Evolutionary conservation across 2,797 vertebrate genomes (phyloP).

Genomic region (Malacoctenus gilli): DNA sequence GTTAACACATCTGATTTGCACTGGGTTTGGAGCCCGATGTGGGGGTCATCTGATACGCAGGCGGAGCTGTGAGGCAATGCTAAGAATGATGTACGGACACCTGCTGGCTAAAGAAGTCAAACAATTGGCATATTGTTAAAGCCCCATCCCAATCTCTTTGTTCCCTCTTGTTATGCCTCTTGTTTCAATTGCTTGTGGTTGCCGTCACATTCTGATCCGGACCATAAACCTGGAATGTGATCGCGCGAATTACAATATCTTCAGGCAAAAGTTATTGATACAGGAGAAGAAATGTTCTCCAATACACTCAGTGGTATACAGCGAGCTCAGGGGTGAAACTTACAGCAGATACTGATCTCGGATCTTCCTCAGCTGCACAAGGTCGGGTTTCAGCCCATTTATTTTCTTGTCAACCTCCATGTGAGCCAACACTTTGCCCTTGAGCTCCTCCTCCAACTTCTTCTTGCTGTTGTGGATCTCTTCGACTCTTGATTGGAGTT

Average conservation of each 20-base stretch:
- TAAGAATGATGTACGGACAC: slow-evolving; percentile 5
- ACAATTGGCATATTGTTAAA: neutral
- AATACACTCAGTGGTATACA: neutral
- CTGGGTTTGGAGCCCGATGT: neutral
- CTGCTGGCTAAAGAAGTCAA: neutral
- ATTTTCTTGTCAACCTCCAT: slow-evolving; percentile 91
- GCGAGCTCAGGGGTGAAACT: slow-evolving; percentile 43
- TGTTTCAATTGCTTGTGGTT: no score
- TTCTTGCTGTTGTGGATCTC: slow-evolving; percentile 93
- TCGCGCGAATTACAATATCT: no score
- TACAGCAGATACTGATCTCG: slow-evolving; percentile 93
- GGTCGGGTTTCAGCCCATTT: slow-evolving; percentile 90
- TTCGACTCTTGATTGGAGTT: slow-evolving; percentile 87
- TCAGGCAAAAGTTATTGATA: no score
- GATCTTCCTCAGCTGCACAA: slow-evolving; percentile 91
- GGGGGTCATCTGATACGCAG: slow-evolving; percentile 1
- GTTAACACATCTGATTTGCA: slow-evolving; percentile 4
- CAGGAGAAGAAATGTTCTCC: no score
- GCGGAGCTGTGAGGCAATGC: neutral
- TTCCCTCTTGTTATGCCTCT: no score
- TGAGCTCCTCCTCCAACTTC: slow-evolving; percentile 91
- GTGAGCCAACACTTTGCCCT: slow-evolving; percentile 86
- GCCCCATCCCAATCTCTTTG: no score
- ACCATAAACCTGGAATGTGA: no score
- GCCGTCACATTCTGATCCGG: no score